Percentiles rank a stretch among this genome's conserved stretches.
Conservation (phyloP, 2,797 vertebrate genomes). For the Notolabrus celidotus region DNA sequence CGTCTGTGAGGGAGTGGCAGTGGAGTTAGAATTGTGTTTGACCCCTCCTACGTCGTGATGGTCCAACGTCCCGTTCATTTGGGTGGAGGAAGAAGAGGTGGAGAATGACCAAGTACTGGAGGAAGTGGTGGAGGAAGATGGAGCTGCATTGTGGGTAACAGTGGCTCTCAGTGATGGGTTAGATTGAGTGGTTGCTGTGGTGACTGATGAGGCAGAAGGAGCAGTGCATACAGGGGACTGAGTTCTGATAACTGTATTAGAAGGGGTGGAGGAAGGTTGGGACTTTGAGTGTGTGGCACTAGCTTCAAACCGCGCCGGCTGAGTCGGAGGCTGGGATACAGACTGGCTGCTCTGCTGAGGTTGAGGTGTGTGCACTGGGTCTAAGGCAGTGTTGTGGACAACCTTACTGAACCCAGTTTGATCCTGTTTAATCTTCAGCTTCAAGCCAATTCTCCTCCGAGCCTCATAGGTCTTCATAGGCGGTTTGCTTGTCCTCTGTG, state of each 20-base stretch:
- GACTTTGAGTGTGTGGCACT: constrained; percentile 73
- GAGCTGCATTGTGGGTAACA: constrained; percentile 39
- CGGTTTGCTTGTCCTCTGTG: constrained; percentile 90
- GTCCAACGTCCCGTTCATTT: constrained; percentile 92
- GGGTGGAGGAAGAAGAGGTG: constrained; percentile 65
- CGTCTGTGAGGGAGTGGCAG: constrained; percentile 73
- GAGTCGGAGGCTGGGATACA: constrained; percentile 76
- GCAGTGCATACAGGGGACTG: constrained; percentile 73
- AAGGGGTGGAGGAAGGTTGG: constrained; percentile 41
- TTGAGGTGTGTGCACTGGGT: constrained; percentile 89
- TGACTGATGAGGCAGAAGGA: constrained; percentile 62
- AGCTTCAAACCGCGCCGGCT: constrained; percentile 63
- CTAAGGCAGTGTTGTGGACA: constrained; percentile 95
- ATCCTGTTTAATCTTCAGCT: constrained; percentile 97
- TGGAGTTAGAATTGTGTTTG: constrained; percentile 77
- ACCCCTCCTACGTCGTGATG: constrained; percentile 76
- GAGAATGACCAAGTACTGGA: constrained; percentile 72
- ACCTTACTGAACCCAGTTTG: constrained; percentile 93
- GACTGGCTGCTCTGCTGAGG: constrained; percentile 76
- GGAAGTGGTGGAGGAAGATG: constrained; percentile 67
- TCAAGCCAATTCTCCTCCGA: constrained; percentile 92
- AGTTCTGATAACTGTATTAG: constrained; percentile 81
- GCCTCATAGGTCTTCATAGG: constrained; percentile 97
- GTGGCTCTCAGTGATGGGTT: constrained; percentile 53
- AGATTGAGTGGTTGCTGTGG: constrained; percentile 68